phyloP scores from a whole-genome alignment of 2,888 invertebrate species.

The Hemicrepidius hirtus region DNA sequence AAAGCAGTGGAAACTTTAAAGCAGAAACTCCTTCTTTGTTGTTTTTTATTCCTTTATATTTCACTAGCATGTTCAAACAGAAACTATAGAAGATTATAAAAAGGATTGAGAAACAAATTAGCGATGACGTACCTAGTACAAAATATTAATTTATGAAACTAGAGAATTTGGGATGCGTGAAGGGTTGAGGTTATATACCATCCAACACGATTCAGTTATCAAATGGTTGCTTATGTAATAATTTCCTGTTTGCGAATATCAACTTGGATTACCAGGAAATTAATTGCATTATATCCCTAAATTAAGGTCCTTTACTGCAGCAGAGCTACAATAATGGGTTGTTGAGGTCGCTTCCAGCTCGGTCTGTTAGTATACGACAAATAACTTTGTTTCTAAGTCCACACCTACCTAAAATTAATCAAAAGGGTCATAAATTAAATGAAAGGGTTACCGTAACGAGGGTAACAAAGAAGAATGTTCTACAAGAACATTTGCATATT shows the following conservation, averaged over 20 bases:
- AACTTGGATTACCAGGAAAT: constrained; percentile 28
- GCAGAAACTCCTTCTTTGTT: no score
- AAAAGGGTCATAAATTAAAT: constrained; percentile 24
- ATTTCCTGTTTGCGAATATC: constrained; percentile 28
- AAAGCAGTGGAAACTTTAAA: no score
- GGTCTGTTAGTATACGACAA: constrained; percentile 2
- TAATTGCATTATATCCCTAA: constrained; percentile 25
- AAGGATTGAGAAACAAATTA: no score
- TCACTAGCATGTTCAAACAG: no score
- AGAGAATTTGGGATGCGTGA: not conserved
- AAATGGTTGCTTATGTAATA: constrained; percentile 22
- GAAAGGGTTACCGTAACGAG: not conserved
- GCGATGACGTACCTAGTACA: no score
- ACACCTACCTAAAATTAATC: not conserved
- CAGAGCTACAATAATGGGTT: constrained; percentile 10
- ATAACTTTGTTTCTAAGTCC: constrained; percentile 6
- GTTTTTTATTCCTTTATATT: no score
- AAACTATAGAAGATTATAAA: no score
- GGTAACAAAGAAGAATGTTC: not conserved
- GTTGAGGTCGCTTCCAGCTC: not conserved
- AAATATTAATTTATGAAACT: not conserved
- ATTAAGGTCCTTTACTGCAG: constrained; percentile 12
- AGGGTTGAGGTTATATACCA: not conserved
- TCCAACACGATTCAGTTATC: constrained; percentile 21
- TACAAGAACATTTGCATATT: not conserved